Conservation (phyloP, 2,113 vertebrate species). For the Coturnix japonica region DNA sequence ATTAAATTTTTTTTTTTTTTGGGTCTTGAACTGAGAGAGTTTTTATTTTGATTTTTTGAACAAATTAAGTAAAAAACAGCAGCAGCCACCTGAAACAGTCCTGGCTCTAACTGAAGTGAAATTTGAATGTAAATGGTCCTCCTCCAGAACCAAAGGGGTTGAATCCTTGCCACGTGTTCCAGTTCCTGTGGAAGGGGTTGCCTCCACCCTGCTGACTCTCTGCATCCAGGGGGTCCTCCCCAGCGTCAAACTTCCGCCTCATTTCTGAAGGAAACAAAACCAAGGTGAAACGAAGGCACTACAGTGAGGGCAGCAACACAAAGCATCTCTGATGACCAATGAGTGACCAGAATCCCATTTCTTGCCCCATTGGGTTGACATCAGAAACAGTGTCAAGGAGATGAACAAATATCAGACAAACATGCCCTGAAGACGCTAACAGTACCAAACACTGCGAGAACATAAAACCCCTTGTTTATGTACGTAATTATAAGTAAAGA, state of each 20-base stretch:
- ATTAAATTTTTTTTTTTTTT: constrained; percentile 32
- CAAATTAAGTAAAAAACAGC: constrained; percentile 59
- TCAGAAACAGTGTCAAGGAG: background rate
- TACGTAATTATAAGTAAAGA: background rate
- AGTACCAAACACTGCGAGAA: background rate
- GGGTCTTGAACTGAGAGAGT: constrained; percentile 67
- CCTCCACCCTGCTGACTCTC: constrained; percentile 91
- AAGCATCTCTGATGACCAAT: fast-evolving
- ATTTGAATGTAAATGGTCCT: constrained; percentile 97
- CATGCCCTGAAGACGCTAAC: background rate
- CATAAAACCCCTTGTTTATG: background rate
- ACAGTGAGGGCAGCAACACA: background rate
- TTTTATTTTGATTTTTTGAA: constrained; percentile 49
- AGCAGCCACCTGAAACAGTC: constrained; percentile 59
- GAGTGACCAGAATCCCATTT: fast-evolving
- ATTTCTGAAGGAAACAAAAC: constrained; percentile 83
- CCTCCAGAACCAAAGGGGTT: constrained; percentile 94
- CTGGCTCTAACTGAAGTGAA: constrained; percentile 90
- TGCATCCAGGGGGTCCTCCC: constrained; percentile 94
- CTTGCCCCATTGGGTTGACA: background rate
- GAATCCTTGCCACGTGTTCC: constrained; percentile 93
- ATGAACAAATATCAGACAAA: background rate
- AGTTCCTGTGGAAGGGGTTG: constrained; percentile 86
- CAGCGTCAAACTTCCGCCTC: constrained; percentile 94
- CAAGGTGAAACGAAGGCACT: background rate